These are phyloP conservation scores for Anolis carolinensis DNA, from an alignment of 2,113 vertebrate genomes.

Conservation along the genomic window DNA sequence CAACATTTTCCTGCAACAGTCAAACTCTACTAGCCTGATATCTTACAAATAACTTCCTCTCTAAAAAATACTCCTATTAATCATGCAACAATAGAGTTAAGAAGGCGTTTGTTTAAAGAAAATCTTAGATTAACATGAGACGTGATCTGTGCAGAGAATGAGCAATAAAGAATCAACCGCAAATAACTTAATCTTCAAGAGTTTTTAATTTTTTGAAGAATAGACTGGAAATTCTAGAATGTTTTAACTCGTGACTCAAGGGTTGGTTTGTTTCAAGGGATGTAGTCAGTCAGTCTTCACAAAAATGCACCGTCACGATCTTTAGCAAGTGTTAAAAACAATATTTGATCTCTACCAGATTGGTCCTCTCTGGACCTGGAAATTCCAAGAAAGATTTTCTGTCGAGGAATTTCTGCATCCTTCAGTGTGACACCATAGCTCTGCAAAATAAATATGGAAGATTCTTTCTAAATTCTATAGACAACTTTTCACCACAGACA, in stretches of 20 bases:
- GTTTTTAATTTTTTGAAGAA: neutral
- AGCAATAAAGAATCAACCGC: neutral
- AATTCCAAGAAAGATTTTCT: too few relatives aligned
- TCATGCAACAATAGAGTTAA: neutral
- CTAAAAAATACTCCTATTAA: neutral
- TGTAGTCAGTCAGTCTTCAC: neutral
- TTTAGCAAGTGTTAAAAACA: neutral
- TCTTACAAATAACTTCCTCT: neutral
- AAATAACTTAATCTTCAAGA: neutral
- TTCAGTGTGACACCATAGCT: too few relatives aligned
- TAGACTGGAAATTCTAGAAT: neutral
- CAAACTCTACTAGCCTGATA: neutral
- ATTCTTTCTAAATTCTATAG: too few relatives aligned
- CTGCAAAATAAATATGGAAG: too few relatives aligned
- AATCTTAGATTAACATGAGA: neutral
- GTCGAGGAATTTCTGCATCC: too few relatives aligned
- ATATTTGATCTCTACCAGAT: too few relatives aligned
- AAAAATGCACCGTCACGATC: neutral
- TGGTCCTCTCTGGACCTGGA: too few relatives aligned
- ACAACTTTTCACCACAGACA: too few relatives aligned
- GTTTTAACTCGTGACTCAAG: slow-evolving; percentile 5
- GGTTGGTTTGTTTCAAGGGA: neutral
- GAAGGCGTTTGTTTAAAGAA: neutral
- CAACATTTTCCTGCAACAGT: neutral
- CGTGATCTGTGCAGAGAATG: neutral